Evolutionary conservation across 1,140 invertebrate species (phyloP), one percentile per base, ranked within the genome.

Genomic region (Tenebrio molitor): DNA sequence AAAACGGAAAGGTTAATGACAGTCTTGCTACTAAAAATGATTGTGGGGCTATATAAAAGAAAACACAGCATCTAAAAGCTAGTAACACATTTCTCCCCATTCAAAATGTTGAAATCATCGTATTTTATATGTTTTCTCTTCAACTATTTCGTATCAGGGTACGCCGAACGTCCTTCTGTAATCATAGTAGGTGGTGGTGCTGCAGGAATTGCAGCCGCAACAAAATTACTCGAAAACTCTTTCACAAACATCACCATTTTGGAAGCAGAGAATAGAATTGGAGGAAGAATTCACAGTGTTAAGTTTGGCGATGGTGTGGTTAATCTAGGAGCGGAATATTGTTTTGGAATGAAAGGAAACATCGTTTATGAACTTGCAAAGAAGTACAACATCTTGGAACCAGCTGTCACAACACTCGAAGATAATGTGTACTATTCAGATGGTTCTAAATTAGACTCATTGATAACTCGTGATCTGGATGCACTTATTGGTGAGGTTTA

Each of bases 261-360:
- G 8, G 93, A 96, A 84, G 92, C 91, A 0, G 88, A 88, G 73
- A 81, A 88, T 75, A 85, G 91, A 69, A 87, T 93, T 58, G 92
- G 92, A 4, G 93, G 91, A 1, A 85, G 91, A 36, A 85, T 93
- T 1, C 70, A 86, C 33, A 90, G 89, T 0, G 82, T 86, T 0
- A 73, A 85, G 10, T 90, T 90, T 77, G 88, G 86, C 2, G 86
- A 89, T 5, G 85, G 85, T 69, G 81, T 86, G 16, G 83, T 95
- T 4, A 95, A 97, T 81, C 71, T 96, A 14, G 95, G 95, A 2
- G 94, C 92, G 15, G 92, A 95, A 77, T 96, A 91, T 91, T 88
- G 94, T 75, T 94, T 96, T 77, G 94, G 94, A 7, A 87, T 94
- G 79, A 84, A 88, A 71, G 86, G 83, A n/a, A 93, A 95, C 83